Evolutionary conservation across 2,797 vertebrate genomes (phyloP).

Genomic region (Acanthurus lineatus): DNA sequence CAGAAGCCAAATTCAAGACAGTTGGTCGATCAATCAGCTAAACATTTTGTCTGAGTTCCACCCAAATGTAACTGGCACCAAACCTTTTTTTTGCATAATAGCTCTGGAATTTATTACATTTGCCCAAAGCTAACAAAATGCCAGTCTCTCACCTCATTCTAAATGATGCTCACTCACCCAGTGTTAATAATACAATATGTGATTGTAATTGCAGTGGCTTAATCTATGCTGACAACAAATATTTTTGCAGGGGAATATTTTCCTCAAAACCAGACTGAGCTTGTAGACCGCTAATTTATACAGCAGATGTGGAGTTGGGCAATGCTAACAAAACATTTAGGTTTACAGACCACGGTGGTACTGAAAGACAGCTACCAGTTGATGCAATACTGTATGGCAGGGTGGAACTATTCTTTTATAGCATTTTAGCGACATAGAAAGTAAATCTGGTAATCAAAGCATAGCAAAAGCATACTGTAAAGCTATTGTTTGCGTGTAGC

Average conservation of each 20-base stretch:
- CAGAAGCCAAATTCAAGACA: constrained; percentile 55
- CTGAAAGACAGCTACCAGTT: constrained; percentile 39
- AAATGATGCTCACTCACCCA: constrained; percentile 44
- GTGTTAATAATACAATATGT: constrained; percentile 66
- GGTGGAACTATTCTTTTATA: constrained; percentile 7
- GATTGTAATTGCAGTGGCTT: constrained; percentile 68
- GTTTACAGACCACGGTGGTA: constrained; percentile 48
- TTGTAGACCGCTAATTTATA: constrained; percentile 67
- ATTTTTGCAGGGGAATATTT: constrained; percentile 76
- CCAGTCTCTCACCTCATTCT: constrained; percentile 62
- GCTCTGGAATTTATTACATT: constrained; percentile 71
- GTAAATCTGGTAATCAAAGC: constrained; percentile 16
- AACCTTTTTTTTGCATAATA: constrained; percentile 47
- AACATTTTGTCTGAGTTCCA: constrained; percentile 59
- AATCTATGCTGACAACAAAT: constrained; percentile 81
- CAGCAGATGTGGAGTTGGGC: constrained; percentile 77
- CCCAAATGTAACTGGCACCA: constrained; percentile 57
- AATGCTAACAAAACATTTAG: constrained; percentile 73
- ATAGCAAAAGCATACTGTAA: constrained; percentile 3
- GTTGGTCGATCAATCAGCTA: constrained; percentile 67
- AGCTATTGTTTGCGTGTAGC: constrained; percentile 27
- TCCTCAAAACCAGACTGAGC: constrained; percentile 69
- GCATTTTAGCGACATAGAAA: not conserved
- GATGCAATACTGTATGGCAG: constrained; percentile 26
- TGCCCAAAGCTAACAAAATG: constrained; percentile 64